Evolutionary conservation across 2,113 vertebrate genomes (phyloP).

Genomic region (Canis aureus): DNA sequence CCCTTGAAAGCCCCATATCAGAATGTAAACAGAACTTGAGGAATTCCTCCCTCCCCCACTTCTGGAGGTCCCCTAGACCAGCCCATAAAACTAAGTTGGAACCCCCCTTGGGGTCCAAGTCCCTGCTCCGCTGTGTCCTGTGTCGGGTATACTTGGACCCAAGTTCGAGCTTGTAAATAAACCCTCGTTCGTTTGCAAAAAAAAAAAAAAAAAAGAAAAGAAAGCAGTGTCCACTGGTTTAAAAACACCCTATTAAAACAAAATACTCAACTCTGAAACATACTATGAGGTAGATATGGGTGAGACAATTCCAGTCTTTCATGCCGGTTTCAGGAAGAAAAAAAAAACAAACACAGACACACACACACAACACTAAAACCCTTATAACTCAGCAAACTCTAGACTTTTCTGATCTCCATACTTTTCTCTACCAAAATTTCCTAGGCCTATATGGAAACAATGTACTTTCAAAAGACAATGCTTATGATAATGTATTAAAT

Average conservation of each 20-base stretch:
- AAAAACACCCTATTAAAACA: conserved; percentile 37
- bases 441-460: neutral
- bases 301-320: neutral
- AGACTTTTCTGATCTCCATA: neutral
- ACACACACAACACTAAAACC: neutral
- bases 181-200: too few relatives aligned
- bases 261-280: conserved; percentile 21
- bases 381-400: neutral
- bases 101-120: too few relatives aligned
- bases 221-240: neutral
- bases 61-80: too few relatives aligned
- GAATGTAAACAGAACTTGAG: too few relatives aligned
- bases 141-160: too few relatives aligned
- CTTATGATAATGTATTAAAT: neutral
- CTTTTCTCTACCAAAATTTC: neutral
- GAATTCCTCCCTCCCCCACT: too few relatives aligned
- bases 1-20: too few relatives aligned
- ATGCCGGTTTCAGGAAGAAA: conserved; percentile 17
- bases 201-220: too few relatives aligned
- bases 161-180: too few relatives aligned
- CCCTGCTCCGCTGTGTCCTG: too few relatives aligned
- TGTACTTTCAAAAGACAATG: neutral
- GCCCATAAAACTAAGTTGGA: too few relatives aligned
- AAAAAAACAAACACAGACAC: neutral
- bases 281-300: neutral